These are phyloP conservation scores for Carduelis carduelis DNA, from an alignment of 2,797 vertebrate genomes.

Conservation along the genomic window DNA sequence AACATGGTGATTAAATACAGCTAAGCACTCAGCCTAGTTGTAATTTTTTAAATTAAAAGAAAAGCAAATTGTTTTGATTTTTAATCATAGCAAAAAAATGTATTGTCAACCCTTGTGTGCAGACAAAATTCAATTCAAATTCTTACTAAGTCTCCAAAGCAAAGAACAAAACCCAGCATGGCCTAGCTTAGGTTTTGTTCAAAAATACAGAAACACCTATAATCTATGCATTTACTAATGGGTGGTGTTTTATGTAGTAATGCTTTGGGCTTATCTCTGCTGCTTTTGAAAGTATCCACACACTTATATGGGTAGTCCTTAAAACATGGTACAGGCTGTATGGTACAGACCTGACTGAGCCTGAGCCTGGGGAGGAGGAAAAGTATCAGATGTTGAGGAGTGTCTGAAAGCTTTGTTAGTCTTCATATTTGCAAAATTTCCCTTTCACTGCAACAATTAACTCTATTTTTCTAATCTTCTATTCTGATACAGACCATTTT, in stretches of 20 bases:
- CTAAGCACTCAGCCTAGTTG: neutral
- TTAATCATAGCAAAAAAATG: neutral
- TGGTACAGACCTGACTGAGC: neutral
- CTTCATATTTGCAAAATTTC: neutral
- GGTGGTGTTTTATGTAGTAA: neutral
- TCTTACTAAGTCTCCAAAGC: slow-evolving; percentile 15
- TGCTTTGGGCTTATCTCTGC: neutral
- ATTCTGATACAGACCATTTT: neutral
- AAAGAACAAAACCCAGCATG: slow-evolving; percentile 17
- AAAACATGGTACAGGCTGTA: neutral
- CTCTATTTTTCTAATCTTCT: neutral
- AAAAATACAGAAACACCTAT: neutral
- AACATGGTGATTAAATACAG: neutral
- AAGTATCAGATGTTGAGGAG: neutral
- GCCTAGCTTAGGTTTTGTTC: neutral
- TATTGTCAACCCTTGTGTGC: neutral
- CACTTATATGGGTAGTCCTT: neutral
- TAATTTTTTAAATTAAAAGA: slow-evolving; percentile 44
- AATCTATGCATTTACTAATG: neutral
- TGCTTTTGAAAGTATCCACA: neutral
- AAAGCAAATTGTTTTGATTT: neutral
- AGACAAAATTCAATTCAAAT: neutral
- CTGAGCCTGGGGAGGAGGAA: neutral
- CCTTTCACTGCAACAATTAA: neutral
- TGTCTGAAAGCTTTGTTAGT: neutral